Evolutionary conservation across 1,140 invertebrate genomes (phyloP).

Genomic region (Melipona quadrifasciata): DNA sequence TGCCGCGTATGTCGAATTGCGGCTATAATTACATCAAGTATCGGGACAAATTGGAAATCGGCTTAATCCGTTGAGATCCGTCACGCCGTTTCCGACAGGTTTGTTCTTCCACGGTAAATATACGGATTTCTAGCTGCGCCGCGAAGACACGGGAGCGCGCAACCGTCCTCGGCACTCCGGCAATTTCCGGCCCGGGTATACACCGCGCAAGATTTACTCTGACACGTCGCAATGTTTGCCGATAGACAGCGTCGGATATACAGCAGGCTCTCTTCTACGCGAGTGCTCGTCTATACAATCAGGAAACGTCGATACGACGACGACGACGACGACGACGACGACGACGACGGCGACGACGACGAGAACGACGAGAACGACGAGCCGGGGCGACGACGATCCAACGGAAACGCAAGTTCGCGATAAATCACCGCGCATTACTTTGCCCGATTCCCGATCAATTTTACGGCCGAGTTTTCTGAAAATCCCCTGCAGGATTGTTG

Average conservation of each 20-base stretch:
- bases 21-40: slow-evolving; percentile 10
- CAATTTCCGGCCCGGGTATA: slow-evolving; percentile 47
- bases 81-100: not conserved
- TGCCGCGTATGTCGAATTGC: not conserved
- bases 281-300: slow-evolving; percentile 18
- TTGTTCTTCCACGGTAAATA: slow-evolving; percentile 38
- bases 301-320: slow-evolving; percentile 49
- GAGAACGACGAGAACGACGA: slow-evolving; percentile 24
- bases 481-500: not conserved
- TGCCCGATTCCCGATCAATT: slow-evolving; percentile 1
- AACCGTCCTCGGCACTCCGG: slow-evolving; percentile 18
- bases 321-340: slow-evolving; percentile 24
- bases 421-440: slow-evolving; percentile 37
- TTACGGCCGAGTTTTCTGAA: not conserved
- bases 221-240: slow-evolving; percentile 53
- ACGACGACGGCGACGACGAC: slow-evolving; percentile 37
- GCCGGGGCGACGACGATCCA: slow-evolving; percentile 7
- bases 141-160: slow-evolving; percentile 16
- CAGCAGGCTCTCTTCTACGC: slow-evolving; percentile 31
- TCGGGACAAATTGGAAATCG: slow-evolving; percentile 31
- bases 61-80: slow-evolving; percentile 26
- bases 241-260: slow-evolving; percentile 48
- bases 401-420: slow-evolving; percentile 29
- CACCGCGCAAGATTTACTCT: slow-evolving; percentile 53
- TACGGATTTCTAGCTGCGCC: slow-evolving; percentile 40